Percentiles rank a stretch among this genome's conserved stretches.
phyloP scores from a whole-genome alignment of 2,113 vertebrate genomes.

The Callorhinus ursinus region DNA sequence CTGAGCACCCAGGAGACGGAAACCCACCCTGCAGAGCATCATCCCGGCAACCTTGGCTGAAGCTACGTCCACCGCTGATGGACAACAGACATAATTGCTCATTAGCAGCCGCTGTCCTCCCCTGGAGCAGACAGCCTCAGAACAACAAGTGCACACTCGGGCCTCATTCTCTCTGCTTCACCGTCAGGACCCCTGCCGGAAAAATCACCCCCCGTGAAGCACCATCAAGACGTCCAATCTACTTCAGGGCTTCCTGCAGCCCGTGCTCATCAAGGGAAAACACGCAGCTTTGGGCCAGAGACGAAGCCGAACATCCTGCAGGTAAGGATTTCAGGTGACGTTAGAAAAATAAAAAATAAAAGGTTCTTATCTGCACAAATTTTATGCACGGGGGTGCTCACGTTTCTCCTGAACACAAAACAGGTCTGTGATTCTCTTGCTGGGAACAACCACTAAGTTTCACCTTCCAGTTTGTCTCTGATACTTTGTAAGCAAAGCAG shows the following conservation, averaged over 20 bases:
- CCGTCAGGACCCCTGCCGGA: not conserved
- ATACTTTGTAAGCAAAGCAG: not conserved
- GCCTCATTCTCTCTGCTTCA: not conserved
- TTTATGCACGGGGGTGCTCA: not conserved
- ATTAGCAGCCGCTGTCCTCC: not conserved
- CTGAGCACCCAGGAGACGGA: not conserved
- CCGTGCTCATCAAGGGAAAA: not conserved
- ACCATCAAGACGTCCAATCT: not conserved
- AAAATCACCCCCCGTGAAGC: too few species aligned
- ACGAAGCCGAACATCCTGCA: not conserved
- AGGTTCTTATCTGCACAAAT: accelerated
- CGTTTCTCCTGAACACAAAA: not conserved
- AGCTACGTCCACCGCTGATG: not conserved
- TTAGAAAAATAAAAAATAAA: too few species aligned
- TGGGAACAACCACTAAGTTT: not conserved
- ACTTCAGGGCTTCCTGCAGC: not conserved
- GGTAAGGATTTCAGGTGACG: not conserved
- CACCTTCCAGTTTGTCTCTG: not conserved
- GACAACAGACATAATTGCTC: not conserved
- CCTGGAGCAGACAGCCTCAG: not conserved
- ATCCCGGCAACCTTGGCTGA: accelerated
- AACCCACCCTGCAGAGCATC: not conserved
- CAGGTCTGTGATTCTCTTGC: too few species aligned
- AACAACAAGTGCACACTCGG: too few species aligned
- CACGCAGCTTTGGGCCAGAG: accelerated